Conservation (phyloP, 2,113 vertebrate genomes). For the Xiphophorus maculatus region DNA sequence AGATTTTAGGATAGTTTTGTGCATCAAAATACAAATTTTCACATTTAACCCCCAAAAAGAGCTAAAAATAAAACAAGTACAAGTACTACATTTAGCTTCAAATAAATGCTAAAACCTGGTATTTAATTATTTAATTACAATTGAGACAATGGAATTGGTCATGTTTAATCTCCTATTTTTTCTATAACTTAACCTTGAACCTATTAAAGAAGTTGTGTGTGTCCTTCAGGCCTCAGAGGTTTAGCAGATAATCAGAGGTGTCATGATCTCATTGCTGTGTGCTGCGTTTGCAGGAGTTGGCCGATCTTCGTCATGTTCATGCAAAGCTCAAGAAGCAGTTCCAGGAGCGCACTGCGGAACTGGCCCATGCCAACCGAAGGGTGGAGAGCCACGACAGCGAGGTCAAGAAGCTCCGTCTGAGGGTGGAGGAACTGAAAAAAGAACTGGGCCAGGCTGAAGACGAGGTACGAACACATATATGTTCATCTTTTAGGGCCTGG, state of each 20-base stretch:
- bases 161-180: too few relatives aligned
- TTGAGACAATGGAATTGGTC: not conserved
- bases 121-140: not conserved
- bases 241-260: not conserved
- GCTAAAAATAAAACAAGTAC: too few relatives aligned
- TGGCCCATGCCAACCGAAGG: constrained; percentile 88
- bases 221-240: too few relatives aligned
- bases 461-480: constrained; percentile 77
- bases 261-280: not conserved
- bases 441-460: constrained; percentile 97
- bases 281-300: constrained; percentile 84
- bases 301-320: constrained; percentile 91
- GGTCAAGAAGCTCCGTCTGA: constrained; percentile 92
- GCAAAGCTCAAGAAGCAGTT: constrained; percentile 96
- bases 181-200: too few relatives aligned
- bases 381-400: constrained; percentile 92
- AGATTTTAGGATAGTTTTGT: too few relatives aligned
- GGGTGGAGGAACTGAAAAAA: constrained; percentile 97
- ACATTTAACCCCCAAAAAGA: too few relatives aligned
- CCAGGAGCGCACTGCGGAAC: constrained; percentile 92
- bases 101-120: too few relatives aligned
- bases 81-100: too few relatives aligned
- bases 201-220: too few relatives aligned
- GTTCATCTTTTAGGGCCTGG: too few relatives aligned
- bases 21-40: too few relatives aligned